Evolutionary conservation across 2,888 invertebrate species (phyloP).

Genomic region (Lepeophtheirus nordmannii): DNA sequence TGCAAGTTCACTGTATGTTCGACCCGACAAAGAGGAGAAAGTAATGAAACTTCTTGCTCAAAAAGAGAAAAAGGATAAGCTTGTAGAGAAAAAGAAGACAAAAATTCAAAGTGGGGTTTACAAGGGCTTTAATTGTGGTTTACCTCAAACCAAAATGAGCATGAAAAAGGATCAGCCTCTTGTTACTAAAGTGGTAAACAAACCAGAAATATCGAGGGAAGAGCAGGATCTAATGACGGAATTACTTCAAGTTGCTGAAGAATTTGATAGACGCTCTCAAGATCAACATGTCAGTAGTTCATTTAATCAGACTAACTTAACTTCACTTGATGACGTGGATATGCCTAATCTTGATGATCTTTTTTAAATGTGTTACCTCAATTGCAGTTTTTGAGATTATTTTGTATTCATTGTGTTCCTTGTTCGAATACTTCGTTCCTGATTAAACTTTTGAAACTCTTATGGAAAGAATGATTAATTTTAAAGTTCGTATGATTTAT

Average conservation of each 20-base stretch:
- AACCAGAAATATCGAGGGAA: background rate
- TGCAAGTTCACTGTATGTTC: background rate
- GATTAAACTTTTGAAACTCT: no score
- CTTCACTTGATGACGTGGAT: background rate
- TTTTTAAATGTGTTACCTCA: background rate
- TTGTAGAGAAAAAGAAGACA: background rate
- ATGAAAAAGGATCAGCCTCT: background rate
- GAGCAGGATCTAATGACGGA: background rate
- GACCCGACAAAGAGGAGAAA: background rate
- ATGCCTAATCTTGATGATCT: background rate
- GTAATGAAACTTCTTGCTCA: conserved; percentile 1
- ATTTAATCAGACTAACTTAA: background rate
- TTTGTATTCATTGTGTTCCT: background rate
- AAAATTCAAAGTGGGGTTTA: background rate
- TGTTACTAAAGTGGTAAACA: no score
- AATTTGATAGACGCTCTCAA: background rate
- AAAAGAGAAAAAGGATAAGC: conserved; percentile 13
- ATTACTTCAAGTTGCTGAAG: background rate
- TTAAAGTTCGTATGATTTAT: conserved; percentile 1
- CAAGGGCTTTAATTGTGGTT: background rate
- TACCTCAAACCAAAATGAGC: background rate
- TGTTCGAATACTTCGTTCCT: no score
- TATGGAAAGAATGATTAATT: background rate
- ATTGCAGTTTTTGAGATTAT: background rate
- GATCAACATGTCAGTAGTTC: background rate